phyloP scores from a whole-genome alignment of 1,140 invertebrate genomes.

The Conus betulinus region DNA sequence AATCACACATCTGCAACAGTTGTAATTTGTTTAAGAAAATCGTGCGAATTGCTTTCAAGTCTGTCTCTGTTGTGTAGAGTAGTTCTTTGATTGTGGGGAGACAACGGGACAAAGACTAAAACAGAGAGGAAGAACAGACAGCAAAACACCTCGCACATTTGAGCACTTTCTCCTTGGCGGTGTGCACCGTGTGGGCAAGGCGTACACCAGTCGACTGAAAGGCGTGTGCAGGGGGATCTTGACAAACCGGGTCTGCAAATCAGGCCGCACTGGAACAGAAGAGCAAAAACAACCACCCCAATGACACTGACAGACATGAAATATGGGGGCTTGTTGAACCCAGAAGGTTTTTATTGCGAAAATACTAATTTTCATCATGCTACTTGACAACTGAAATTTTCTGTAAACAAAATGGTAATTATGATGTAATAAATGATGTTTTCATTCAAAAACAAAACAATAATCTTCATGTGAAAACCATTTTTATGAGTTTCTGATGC shows the following conservation, averaged over 20 bases:
- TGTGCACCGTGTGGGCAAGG: slow-evolving; percentile 58
- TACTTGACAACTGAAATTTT: too few relatives aligned
- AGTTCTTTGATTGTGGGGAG: background rate
- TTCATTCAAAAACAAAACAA: too few relatives aligned
- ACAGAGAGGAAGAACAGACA: background rate
- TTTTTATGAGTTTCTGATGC: too few relatives aligned
- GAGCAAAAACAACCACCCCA: background rate
- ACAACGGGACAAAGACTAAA: background rate
- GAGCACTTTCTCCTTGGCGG: slow-evolving; percentile 58
- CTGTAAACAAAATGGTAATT: too few relatives aligned
- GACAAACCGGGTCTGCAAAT: slow-evolving; percentile 60
- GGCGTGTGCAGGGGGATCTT: slow-evolving; percentile 59
- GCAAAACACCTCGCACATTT: slow-evolving; percentile 49
- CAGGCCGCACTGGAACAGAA: slow-evolving; percentile 55
- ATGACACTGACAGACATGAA: background rate
- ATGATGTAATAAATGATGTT: too few relatives aligned
- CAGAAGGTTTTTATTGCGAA: too few relatives aligned
- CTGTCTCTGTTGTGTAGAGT: background rate
- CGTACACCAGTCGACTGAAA: slow-evolving; percentile 57
- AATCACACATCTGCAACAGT: too few relatives aligned
- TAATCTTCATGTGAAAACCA: too few relatives aligned
- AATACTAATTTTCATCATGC: too few relatives aligned
- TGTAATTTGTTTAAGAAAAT: too few relatives aligned
- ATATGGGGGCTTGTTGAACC: too few relatives aligned
- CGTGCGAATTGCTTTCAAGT: background rate